These are phyloP conservation scores for Synanthedon formicaeformis DNA, from an alignment of 2,888 invertebrate species.

Conservation along the genomic window DNA sequence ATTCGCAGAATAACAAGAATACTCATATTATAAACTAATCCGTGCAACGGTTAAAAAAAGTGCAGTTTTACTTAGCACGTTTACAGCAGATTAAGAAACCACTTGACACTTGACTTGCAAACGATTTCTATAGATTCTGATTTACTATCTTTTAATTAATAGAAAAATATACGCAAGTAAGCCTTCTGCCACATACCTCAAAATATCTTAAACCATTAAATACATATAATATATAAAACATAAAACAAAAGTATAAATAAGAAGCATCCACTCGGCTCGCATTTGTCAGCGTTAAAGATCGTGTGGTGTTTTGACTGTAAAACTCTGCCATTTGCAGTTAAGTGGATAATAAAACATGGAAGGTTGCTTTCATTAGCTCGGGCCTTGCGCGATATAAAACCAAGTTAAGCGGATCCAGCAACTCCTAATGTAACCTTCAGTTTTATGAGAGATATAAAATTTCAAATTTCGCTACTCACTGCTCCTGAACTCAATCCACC, in stretches of 20 bases:
- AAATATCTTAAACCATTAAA: too few relatives aligned
- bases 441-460: slow-evolving; percentile 59
- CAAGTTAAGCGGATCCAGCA: slow-evolving; percentile 28
- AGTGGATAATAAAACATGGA: slow-evolving; percentile 55
- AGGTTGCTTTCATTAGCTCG: slow-evolving; percentile 54
- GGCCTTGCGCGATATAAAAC: slow-evolving; percentile 36
- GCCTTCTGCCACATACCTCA: too few relatives aligned
- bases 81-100: too few relatives aligned
- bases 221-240: too few relatives aligned
- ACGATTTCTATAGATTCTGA: too few relatives aligned
- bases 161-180: too few relatives aligned
- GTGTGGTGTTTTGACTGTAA: slow-evolving; percentile 15
- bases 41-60: too few relatives aligned
- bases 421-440: slow-evolving; percentile 45
- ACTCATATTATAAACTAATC: too few relatives aligned
- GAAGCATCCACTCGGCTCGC: neutral
- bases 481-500: slow-evolving; percentile 16
- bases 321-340: slow-evolving; percentile 30
- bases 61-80: too few relatives aligned
- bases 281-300: slow-evolving; percentile 21
- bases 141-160: too few relatives aligned
- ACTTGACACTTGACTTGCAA: too few relatives aligned
- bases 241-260: neutral
- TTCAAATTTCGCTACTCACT: slow-evolving; percentile 50
- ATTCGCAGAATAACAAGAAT: too few relatives aligned